phyloP scores from a whole-genome alignment of 2,888 invertebrate genomes.

The Syritta pipiens region DNA sequence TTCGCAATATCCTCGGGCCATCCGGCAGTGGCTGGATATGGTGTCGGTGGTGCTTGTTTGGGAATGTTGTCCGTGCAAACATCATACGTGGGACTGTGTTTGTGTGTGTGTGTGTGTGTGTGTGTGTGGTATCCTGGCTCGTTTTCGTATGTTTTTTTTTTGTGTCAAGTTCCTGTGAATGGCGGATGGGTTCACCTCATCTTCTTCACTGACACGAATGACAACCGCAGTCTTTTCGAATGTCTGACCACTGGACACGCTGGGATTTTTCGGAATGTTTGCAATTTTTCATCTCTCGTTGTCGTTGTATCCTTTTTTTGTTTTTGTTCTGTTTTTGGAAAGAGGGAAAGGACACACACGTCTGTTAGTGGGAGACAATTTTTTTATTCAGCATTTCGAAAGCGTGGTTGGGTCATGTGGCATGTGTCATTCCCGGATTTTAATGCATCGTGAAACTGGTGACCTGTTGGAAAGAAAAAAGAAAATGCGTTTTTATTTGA shows the following conservation, averaged over 20 bases:
- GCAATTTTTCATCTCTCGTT: conserved; percentile 67
- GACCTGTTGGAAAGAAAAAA: conserved; percentile 20
- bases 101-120: conserved; percentile 13
- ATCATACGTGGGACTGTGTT: conserved; percentile 47
- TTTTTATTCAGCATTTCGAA: conserved; percentile 47
- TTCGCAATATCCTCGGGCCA: conserved; percentile 68
- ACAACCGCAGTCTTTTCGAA: conserved; percentile 67
- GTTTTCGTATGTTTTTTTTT: conserved; percentile 4
- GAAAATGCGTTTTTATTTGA: not conserved
- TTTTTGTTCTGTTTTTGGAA: not conserved
- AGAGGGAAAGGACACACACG: conserved; percentile 45
- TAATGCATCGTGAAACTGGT: conserved; percentile 34
- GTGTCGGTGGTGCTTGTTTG: conserved; percentile 68
- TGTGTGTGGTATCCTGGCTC: conserved; percentile 9
- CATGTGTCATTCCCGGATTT: conserved; percentile 51
- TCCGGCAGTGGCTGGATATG: conserved; percentile 68
- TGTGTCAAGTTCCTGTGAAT: conserved; percentile 44
- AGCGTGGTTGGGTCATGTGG: conserved; percentile 50
- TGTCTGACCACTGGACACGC: conserved; percentile 68
- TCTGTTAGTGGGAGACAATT: conserved; percentile 26
- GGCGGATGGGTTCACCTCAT: conserved; percentile 62
- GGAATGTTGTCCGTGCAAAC: conserved; percentile 64
- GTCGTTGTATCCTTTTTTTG: not conserved
- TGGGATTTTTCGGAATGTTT: conserved; percentile 66
- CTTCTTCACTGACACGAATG: conserved; percentile 68